phyloP scores from a whole-genome alignment of 53 echinoderm and acorn worm species.

The Holothuria scabra region DNA sequence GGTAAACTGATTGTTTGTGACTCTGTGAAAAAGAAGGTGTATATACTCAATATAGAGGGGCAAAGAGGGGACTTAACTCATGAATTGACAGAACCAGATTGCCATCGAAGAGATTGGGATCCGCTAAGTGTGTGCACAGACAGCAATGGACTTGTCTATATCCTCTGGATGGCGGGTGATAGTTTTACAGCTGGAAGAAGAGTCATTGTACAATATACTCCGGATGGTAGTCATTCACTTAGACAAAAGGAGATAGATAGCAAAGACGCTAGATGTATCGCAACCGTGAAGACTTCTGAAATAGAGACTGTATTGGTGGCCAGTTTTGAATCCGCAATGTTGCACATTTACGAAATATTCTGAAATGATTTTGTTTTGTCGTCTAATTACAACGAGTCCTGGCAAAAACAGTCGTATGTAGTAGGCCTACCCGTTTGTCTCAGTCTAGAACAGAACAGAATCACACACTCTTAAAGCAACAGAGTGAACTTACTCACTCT shows the following conservation, averaged over 20 bases:
- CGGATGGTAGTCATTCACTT: constrained; percentile 9
- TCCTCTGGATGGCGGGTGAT: neutral
- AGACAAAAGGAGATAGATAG: neutral
- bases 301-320: no score
- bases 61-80: neutral
- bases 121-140: constrained; percentile 33
- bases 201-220: neutral
- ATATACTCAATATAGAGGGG: neutral
- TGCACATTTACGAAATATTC: no score
- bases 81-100: constrained; percentile 17
- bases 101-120: neutral
- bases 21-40: neutral
- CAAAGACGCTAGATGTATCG: neutral
- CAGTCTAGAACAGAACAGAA: no score
- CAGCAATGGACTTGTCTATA: neutral
- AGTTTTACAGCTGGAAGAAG: neutral
- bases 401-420: no score
- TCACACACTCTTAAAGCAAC: no score
- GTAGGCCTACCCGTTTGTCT: no score
- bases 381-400: no score
- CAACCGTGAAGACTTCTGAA: neutral
- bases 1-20: constrained; percentile 8
- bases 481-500: no score
- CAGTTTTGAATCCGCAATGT: no score
- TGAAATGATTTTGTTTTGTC: no score